Evolutionary conservation across 2,113 vertebrate genomes (phyloP).

Genomic region (Gila orcuttii): DNA sequence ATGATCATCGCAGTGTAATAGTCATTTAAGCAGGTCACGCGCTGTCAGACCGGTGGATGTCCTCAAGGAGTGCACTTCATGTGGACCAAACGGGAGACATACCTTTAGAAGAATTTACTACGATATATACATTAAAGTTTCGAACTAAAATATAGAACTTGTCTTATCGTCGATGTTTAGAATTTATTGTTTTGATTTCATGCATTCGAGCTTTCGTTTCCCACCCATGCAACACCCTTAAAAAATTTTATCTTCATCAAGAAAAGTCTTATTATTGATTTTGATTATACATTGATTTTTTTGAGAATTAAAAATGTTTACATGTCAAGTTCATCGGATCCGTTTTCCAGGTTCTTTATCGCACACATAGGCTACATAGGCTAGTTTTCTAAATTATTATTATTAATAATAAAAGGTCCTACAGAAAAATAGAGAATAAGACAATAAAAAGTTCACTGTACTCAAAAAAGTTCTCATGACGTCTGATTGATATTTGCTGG

Average conservation of each 20-base stretch:
- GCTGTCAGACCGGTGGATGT: slow-evolving; percentile 12
- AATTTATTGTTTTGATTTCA: background rate
- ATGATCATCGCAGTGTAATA: slow-evolving; percentile 21
- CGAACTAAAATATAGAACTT: background rate
- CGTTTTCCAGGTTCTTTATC: too few relatives aligned
- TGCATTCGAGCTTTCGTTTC: background rate
- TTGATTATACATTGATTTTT: background rate
- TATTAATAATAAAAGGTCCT: background rate
- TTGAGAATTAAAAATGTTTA: background rate
- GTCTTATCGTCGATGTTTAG: background rate
- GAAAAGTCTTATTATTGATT: background rate
- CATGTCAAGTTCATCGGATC: background rate
- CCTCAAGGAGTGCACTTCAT: background rate
- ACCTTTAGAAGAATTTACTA: background rate
- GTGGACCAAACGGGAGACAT: background rate
- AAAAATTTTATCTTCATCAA: background rate
- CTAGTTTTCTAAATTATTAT: background rate
- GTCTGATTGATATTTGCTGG: background rate
- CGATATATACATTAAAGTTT: background rate
- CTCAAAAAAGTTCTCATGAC: background rate
- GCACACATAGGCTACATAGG: background rate
- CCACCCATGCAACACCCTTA: background rate
- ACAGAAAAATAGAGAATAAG: background rate
- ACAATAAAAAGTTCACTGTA: background rate
- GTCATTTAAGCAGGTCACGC: slow-evolving; percentile 41